Base-by-base conservation (phyloP, 1,140 invertebrate genomes). In the Pogonognathellus flavescens region DNA sequence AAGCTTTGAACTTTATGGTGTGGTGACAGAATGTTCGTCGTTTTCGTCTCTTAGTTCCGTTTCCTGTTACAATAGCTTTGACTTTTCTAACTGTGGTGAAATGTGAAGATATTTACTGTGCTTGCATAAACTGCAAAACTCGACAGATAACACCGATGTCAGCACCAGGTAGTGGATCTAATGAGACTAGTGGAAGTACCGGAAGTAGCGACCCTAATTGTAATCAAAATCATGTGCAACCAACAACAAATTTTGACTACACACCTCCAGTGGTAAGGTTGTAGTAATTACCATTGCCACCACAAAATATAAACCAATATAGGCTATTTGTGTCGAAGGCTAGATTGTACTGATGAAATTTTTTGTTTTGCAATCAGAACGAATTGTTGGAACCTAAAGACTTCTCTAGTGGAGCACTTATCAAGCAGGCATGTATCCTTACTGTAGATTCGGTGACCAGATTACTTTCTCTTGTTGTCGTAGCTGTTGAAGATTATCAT, bases 401-500 rank as follows among this genome's bases (percentile, higher is more conserved):
- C 22, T 49, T 89, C 22, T 62, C 84, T 10, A 85, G 88, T 70
- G 16, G 76, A 13, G 52, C 62, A 31, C 72, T 88, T 5, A 49
- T 89, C 4, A 84, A 70, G 72, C 88, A 89, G 85, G 88, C 88
- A 3, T 70, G 59, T 60, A 50, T 57, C 50, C 1, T 88, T 9
- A 86, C 82, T 1, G 66, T 86, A 50, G 88, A 89, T 55, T 62
- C 87, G n/a, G 86, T 89, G 1, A 88, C 87, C 11, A 18, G 88
- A 14, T 55, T 89, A 14, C 50, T 89, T 0, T 84, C 70, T 16
- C 82, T 86, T 50, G 83, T 83, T n/a, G 84, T 86, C 9, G 14
- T 84, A 41, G 87, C 88, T 6, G 20, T 82, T 62, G 86, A 89
- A 55, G 88, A 88, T 80, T 88, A 89, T 80, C 82, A 88, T 49